Evolutionary conservation across 2,888 invertebrate genomes (phyloP).

Genomic region (Autographa gamma): DNA sequence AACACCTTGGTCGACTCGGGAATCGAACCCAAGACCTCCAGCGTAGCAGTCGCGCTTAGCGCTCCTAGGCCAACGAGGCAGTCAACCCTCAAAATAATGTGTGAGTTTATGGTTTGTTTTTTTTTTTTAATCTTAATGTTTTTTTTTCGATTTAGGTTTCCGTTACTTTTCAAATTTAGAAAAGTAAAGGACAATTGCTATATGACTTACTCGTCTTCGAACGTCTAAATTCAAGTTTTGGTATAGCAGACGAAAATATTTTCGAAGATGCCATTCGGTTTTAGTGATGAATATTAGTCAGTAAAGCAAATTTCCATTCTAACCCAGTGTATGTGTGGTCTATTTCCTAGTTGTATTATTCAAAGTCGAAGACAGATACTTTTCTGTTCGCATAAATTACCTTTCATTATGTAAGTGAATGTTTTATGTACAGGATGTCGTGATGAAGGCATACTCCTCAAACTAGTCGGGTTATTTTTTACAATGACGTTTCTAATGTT

Average conservation of each 20-base stretch:
- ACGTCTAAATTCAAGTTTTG: no score
- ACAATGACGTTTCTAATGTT: conserved; percentile 65
- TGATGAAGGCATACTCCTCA: conserved; percentile 79
- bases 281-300: conserved; percentile 6
- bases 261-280: not conserved
- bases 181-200: no score
- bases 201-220: no score
- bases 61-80: no score
- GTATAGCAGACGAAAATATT: not conserved
- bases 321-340: conserved; percentile 70
- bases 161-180: no score
- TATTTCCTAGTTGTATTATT: conserved; percentile 61
- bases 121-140: no score
- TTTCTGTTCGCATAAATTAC: conserved; percentile 83
- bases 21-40: no score
- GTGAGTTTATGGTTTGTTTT: no score
- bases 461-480: conserved; percentile 67
- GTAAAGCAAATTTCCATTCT: conserved; percentile 34
- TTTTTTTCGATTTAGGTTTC: no score
- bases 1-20: no score
- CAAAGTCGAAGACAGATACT: conserved; percentile 76
- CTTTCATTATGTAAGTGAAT: conserved; percentile 82
- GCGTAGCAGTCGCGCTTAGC: no score
- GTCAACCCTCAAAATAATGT: no score
- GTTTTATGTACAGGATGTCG: conserved; percentile 85